Conservation (phyloP, 1,140 invertebrate species). For the Dreissena rostriformis region DNA sequence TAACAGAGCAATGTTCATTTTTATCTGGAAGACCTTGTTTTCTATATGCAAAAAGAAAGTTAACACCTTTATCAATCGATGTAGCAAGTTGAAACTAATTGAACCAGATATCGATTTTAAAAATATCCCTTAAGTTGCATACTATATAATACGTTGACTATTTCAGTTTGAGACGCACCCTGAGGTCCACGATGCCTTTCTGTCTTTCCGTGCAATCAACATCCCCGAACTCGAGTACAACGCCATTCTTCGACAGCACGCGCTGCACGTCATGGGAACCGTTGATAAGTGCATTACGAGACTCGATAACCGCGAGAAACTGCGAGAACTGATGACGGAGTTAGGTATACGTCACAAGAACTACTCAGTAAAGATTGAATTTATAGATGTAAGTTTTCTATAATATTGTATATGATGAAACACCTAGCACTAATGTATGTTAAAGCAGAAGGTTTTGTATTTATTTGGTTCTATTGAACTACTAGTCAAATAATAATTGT, state of each 20-base stretch:
- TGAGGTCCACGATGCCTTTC: constrained; percentile 83
- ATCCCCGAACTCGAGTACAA: constrained; percentile 82
- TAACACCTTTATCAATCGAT: no score
- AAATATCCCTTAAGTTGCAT: no score
- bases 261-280: constrained; percentile 84
- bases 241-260: constrained; percentile 82
- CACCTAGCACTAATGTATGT: no score
- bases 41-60: no score
- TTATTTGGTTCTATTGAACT: no score
- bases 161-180: constrained; percentile 84
- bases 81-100: no score
- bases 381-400: constrained; percentile 82
- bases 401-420: no score
- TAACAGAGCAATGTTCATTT: no score
- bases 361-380: constrained; percentile 83
- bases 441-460: no score
- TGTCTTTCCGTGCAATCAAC: constrained; percentile 82
- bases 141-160: not conserved
- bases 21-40: no score
- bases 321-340: constrained; percentile 81
- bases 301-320: constrained; percentile 82
- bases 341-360: constrained; percentile 82
- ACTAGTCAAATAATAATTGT: no score
- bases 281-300: constrained; percentile 84
- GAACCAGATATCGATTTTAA: no score